Evolutionary conservation across 2,888 invertebrate genomes (phyloP), one percentile per base, ranked within the genome.

Genomic region (Drosophila trichaetosa): DNA sequence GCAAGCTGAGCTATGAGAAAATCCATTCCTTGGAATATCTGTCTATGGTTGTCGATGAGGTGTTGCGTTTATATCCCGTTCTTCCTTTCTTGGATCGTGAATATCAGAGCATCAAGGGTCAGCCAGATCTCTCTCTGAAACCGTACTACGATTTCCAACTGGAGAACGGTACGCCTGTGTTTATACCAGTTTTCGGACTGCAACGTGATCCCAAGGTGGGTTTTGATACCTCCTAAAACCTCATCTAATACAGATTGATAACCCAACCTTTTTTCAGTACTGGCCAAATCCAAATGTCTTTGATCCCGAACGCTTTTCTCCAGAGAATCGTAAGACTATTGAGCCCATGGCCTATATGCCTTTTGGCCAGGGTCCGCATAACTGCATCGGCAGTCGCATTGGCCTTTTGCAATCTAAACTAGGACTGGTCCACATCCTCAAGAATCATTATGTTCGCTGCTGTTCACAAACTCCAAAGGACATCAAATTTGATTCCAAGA

Each of bases 1-100:
- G 93, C 0, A 84, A 86, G 40, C 33, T 94, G 11, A 91, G 91
- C 0, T 94, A 94, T 71, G 93, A 94, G 27, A 88, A 87, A 21
- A 82, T 94, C 11, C 82, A 89, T 21, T 89, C 93, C 11, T 87
- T 94, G 92, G 85, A 91, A 57, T 94, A 94, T 78, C 82, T 94
- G 33, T 89, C 92, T 69, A 93, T 93, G 93, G 94, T 94, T 4
- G 71, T 92, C 2, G 90, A 92, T 59, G 93, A 93, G 73, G 87
- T 88, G 2, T 62, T 93, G 31, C 90, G 93, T 5, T 54, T 93
- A 61, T 93, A 93, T 80, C 93, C 93, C 4, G 87, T 92, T 2
- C 48, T 93, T 8, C 92, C 93, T 1, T 91, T 93, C 56, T 73
- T 93, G 29, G 93, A 93, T 74, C 92, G 93, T 6, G 76, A 89